Evolutionary conservation across 2,113 vertebrate genomes (phyloP).

Genomic region (Cyanoderma ruficeps): DNA sequence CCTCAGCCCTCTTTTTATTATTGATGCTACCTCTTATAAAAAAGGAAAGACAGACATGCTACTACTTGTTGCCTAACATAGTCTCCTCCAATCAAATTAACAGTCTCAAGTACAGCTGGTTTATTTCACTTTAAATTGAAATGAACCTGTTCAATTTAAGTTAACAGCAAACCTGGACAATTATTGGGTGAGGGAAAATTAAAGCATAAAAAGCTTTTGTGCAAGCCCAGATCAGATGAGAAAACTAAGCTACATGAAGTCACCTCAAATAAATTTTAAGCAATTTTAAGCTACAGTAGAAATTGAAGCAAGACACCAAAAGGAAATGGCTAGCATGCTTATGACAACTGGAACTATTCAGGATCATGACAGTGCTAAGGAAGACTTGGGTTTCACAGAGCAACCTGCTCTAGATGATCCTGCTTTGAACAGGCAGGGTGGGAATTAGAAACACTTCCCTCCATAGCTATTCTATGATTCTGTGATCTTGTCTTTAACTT

Average conservation of each 20-base stretch:
- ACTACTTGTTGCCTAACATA: neutral
- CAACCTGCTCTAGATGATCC: neutral
- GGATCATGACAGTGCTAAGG: neutral
- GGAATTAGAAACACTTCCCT: neutral
- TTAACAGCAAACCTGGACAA: neutral
- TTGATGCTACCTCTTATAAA: neutral
- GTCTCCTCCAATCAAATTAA: neutral
- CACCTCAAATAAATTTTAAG: neutral
- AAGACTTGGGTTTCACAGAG: neutral
- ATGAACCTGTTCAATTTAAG: neutral
- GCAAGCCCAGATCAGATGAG: neutral
- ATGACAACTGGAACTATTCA: neutral
- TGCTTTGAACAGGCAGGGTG: neutral
- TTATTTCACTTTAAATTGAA: neutral
- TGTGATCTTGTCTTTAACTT: neutral
- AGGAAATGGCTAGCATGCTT: conserved; percentile 29
- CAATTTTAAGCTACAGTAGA: neutral
- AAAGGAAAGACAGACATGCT: neutral
- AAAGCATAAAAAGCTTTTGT: neutral
- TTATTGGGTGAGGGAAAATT: neutral
- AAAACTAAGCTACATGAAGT: neutral
- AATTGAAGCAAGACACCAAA: neutral
- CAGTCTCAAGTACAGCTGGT: neutral
- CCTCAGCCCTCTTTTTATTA: neutral
- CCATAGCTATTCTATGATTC: neutral